These are phyloP conservation scores for Pseudochromis fuscus DNA, from an alignment of 2,797 vertebrate genomes.

Conservation along the genomic window DNA sequence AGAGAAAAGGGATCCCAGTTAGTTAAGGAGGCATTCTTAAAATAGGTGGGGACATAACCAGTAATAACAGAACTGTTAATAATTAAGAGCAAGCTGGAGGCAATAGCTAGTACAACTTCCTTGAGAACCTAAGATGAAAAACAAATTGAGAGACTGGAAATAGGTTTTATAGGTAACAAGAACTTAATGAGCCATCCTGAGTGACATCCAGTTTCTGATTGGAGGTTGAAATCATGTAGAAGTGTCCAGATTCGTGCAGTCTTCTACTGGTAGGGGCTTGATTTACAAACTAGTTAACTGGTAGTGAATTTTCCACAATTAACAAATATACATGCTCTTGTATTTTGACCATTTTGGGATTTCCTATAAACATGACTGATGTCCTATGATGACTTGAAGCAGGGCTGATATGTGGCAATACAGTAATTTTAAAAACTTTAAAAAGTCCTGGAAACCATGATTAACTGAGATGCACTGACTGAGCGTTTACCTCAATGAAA, in stretches of 20 bases:
- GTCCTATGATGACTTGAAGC: neutral
- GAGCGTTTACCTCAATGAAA: no score
- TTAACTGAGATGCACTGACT: no score
- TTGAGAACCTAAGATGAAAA: neutral
- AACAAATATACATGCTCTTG: no score
- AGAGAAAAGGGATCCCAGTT: slow-evolving; percentile 9
- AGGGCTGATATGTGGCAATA: neutral
- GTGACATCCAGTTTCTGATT: neutral
- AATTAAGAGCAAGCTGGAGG: slow-evolving; percentile 14
- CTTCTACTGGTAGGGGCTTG: no score
- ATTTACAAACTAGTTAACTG: neutral
- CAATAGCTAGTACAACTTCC: neutral
- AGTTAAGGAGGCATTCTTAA: slow-evolving; percentile 6
- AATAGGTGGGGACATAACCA: slow-evolving; percentile 5
- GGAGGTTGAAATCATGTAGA: neutral
- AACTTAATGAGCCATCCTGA: no score
- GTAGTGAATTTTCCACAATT: no score
- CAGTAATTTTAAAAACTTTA: no score
- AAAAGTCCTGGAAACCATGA: no score
- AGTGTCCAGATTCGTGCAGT: neutral
- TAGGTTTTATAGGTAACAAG: neutral
- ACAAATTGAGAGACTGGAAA: neutral
- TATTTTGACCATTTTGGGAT: neutral
- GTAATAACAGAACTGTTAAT: slow-evolving; percentile 23
- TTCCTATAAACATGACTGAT: no score